Percentiles rank a stretch among this genome's conserved stretches.
Evolutionary conservation across 1,140 invertebrate species (phyloP).

Genomic region (Zaprionus tsacasi): DNA sequence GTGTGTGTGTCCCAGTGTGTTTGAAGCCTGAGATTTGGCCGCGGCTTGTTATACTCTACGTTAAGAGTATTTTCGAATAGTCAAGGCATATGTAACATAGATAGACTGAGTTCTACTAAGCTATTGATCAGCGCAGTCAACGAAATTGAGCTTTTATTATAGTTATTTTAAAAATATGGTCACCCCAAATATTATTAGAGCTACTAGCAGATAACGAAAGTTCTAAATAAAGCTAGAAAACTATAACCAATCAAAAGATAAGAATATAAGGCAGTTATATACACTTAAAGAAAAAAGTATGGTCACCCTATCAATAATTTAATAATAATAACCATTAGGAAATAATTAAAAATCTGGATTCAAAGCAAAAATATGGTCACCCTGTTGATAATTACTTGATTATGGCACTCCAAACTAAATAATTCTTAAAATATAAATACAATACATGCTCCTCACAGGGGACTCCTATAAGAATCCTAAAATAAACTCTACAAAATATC

Average conservation of each 20-base stretch:
- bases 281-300: no score
- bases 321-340: no score
- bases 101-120: neutral
- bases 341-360: no score
- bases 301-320: no score
- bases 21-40: conserved; percentile 36
- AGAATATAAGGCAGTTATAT: no score
- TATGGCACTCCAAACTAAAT: neutral
- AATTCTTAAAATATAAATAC: no score
- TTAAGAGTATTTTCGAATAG: neutral
- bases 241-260: neutral
- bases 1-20: conserved; percentile 1
- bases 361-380: neutral
- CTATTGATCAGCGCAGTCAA: no score
- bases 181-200: neutral
- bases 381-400: neutral
- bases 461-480: no score
- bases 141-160: neutral
- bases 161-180: neutral
- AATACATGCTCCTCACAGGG: no score
- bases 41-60: conserved; percentile 10
- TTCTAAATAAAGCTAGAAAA: neutral
- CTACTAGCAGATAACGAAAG: neutral
- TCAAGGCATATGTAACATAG: neutral
- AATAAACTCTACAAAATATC: neutral